These are phyloP conservation scores for Larimichthys crocea DNA, from an alignment of 2,113 vertebrate species.

Conservation along the genomic window DNA sequence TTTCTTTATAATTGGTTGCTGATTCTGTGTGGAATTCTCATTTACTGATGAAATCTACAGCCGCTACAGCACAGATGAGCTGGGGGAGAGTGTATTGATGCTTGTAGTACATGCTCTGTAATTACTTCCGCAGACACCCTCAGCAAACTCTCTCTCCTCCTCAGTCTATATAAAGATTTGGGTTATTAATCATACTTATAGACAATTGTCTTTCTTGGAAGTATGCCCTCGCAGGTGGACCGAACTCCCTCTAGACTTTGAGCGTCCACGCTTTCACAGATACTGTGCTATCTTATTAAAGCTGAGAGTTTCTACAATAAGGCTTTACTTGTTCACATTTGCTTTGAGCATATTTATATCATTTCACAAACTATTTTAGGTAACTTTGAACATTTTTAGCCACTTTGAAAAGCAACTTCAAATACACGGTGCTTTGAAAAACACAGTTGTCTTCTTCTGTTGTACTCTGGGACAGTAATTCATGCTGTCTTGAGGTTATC, in stretches of 20 bases:
- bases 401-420: conserved; percentile 59
- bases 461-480: conserved; percentile 11
- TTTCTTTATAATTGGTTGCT: conserved; percentile 19
- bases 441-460: not conserved
- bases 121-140: conserved; percentile 23
- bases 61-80: not conserved
- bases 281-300: not conserved
- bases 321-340: conserved; percentile 45
- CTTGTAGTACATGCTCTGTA: conserved; percentile 32
- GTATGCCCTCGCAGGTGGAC: not conserved
- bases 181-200: conserved; percentile 55
- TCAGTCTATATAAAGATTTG: not conserved
- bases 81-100: conserved; percentile 21
- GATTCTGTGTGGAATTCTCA: not conserved
- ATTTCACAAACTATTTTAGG: conserved; percentile 65
- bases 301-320: not conserved
- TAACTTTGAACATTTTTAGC: conserved; percentile 64
- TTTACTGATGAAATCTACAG: conserved; percentile 21
- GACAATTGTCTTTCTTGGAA: conserved; percentile 21
- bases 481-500: conserved; percentile 20
- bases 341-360: conserved; percentile 63
- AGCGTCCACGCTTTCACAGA: not conserved
- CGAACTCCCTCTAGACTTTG: not conserved
- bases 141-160: conserved; percentile 8
- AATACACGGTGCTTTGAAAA: conserved; percentile 25